Conservation (phyloP, 2,113 vertebrate genomes). For the Pongo pygmaeus region DNA sequence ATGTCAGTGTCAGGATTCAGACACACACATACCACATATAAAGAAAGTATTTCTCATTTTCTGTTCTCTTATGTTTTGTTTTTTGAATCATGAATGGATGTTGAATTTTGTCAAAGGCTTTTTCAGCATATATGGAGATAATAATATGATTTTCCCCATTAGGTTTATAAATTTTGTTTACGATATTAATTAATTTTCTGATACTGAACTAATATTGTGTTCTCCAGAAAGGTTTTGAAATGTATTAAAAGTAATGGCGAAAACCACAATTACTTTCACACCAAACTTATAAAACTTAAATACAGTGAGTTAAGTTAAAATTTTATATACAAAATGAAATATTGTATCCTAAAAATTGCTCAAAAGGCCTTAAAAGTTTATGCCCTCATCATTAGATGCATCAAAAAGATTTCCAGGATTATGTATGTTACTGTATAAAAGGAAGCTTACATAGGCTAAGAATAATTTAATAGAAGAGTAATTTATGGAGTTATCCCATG, state of each 20-base stretch:
- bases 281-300: background rate
- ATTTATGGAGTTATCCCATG: background rate
- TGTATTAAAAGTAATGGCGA: background rate
- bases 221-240: background rate
- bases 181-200: background rate
- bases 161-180: background rate
- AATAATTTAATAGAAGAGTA: background rate
- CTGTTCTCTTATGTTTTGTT: background rate
- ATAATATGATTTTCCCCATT: background rate
- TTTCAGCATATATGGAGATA: background rate
- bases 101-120: background rate
- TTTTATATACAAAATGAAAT: background rate
- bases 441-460: background rate
- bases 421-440: background rate
- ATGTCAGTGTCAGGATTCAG: background rate
- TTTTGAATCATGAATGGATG: background rate
- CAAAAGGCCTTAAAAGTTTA: background rate
- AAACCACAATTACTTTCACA: no score
- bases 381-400: background rate
- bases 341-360: background rate
- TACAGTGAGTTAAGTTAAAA: background rate
- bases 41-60: background rate
- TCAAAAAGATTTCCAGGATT: background rate
- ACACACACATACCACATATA: background rate
- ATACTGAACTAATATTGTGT: background rate